phyloP scores from a whole-genome alignment of 2,888 invertebrate genomes.

The Carcina quercana region DNA sequence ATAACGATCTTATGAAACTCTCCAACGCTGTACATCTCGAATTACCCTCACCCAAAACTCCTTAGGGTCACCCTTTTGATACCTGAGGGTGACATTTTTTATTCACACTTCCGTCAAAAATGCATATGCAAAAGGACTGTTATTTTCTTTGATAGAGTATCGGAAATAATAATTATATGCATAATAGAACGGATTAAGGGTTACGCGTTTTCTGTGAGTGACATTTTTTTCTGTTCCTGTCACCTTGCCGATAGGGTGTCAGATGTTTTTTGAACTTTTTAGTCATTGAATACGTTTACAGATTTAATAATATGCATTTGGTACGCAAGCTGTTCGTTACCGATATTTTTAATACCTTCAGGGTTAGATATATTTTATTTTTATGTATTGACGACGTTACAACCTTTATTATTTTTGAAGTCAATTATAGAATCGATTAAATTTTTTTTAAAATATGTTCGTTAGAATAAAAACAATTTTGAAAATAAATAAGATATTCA shows the following conservation, averaged over 20 bases:
- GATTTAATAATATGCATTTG: slow-evolving; percentile 59
- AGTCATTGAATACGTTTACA: slow-evolving; percentile 32
- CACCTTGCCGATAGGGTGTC: slow-evolving; percentile 53
- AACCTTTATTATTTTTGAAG: too few relatives aligned
- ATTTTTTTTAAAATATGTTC: too few relatives aligned
- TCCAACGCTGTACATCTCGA: slow-evolving; percentile 49
- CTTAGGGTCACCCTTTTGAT: slow-evolving; percentile 57
- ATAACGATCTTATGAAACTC: slow-evolving; percentile 54
- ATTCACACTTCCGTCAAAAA: slow-evolving; percentile 70
- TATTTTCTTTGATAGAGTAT: slow-evolving; percentile 68
- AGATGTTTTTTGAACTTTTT: slow-evolving; percentile 50
- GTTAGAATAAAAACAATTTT: too few relatives aligned
- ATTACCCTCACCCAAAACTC: slow-evolving; percentile 53
- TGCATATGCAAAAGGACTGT: slow-evolving; percentile 69
- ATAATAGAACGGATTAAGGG: slow-evolving; percentile 70
- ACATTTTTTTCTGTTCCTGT: slow-evolving; percentile 59
- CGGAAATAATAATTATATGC: slow-evolving; percentile 75
- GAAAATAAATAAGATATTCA: too few relatives aligned
- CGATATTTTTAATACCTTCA: slow-evolving; percentile 36
- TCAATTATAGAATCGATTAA: too few relatives aligned
- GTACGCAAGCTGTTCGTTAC: slow-evolving; percentile 44
- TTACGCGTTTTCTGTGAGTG: slow-evolving; percentile 48
- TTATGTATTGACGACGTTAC: too few relatives aligned
- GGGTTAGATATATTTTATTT: too few relatives aligned
- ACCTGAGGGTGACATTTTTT: slow-evolving; percentile 71